Evolutionary conservation across 2,113 vertebrate species (phyloP).

Genomic region (Sorex araneus): DNA sequence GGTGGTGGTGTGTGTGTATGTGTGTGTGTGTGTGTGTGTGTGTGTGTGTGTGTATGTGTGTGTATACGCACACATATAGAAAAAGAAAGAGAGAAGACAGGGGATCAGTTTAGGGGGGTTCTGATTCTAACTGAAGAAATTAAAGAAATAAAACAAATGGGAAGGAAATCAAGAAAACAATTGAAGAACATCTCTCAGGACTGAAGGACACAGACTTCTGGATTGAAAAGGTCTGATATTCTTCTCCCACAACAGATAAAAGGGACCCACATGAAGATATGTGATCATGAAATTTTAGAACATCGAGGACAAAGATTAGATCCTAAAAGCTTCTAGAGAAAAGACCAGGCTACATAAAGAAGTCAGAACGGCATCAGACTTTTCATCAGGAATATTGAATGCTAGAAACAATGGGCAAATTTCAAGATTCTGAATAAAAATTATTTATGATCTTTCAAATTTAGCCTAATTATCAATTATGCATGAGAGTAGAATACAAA

Average conservation of each 20-base stretch:
- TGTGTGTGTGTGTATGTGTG: too few species aligned
- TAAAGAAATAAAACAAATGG: background rate
- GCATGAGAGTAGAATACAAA: background rate
- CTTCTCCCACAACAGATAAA: background rate
- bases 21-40: too few species aligned
- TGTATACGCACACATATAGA: too few species aligned
- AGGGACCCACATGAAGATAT: background rate
- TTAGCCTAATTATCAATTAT: background rate
- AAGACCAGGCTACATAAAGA: background rate
- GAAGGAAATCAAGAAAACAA: background rate
- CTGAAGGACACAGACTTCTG: background rate
- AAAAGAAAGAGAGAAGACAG: background rate
- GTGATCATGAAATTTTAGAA: background rate
- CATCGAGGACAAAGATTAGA: background rate
- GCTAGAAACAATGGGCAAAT: background rate
- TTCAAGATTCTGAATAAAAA: constrained; percentile 21
- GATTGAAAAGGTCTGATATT: background rate
- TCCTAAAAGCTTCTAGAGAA: background rate
- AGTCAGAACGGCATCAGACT: background rate
- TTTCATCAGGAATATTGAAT: background rate
- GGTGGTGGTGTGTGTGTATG: too few species aligned
- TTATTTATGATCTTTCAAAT: background rate
- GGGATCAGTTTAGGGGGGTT: background rate
- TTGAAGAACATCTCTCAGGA: background rate
- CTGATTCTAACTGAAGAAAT: background rate